Conservation (phyloP, 2,888 invertebrate genomes). For the Tubiluchus corallicola region DNA sequence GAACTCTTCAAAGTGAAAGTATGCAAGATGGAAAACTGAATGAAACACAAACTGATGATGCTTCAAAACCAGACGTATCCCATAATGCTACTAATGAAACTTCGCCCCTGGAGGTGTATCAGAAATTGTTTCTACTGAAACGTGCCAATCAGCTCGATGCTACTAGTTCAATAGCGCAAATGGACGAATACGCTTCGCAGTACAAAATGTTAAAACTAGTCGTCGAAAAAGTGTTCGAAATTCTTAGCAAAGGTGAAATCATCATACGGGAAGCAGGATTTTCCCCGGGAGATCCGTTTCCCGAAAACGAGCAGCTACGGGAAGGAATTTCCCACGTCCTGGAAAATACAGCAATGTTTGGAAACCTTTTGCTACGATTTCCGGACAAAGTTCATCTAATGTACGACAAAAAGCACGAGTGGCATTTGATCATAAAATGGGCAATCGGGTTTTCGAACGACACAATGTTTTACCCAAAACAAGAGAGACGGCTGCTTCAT, state of each 20-base stretch:
- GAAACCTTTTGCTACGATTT: not conserved
- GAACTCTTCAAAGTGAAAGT: too few species aligned
- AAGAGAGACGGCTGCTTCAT: not conserved
- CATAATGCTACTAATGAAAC: too few species aligned
- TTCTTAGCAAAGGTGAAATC: not conserved
- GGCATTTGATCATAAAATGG: not conserved
- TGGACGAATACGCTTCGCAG: not conserved
- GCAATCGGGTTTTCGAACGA: not conserved
- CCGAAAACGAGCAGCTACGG: not conserved
- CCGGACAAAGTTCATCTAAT: not conserved
- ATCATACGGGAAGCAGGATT: constrained; percentile 1
- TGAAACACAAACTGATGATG: too few species aligned
- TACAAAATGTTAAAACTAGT: not conserved
- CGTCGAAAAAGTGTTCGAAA: not conserved
- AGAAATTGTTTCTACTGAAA: not conserved
- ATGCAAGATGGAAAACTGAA: too few species aligned
- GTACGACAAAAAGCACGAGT: not conserved
- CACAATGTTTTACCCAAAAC: not conserved
- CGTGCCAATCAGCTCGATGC: not conserved
- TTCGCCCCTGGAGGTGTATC: not conserved
- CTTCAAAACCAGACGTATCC: too few species aligned
- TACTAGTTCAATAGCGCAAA: not conserved
- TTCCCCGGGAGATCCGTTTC: not conserved
- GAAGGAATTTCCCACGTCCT: not conserved
- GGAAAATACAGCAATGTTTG: not conserved